Evolutionary conservation across 2,113 vertebrate species (phyloP), one percentile per base, ranked within the genome.

Genomic region (Morphnarchus princeps): DNA sequence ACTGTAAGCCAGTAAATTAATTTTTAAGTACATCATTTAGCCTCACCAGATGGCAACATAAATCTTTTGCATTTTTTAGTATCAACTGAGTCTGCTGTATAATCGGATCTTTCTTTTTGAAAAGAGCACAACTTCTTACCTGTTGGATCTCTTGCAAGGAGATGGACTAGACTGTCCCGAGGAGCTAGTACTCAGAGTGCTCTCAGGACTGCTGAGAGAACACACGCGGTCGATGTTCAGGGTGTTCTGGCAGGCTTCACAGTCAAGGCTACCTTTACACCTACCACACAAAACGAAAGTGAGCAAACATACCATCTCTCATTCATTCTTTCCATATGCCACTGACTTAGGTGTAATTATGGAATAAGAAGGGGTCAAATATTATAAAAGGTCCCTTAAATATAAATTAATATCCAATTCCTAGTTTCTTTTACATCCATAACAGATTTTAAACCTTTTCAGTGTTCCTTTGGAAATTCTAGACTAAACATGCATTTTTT

Each of bases 131-230:
- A 40, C 20, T 38, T 65, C 58, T 95, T 97, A 99, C 99, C 99
- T 99, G 98, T 99, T 99, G 38, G 98, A 98, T 96, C 99, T 99
- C 97, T 99, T 99, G 98, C 99, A 99, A 63, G 99, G 99, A 43
- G 99, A 99, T 5, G 98, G 98, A 96, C 99, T 99, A 91, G 99
- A 99, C 89, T 99, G 99, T 49, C 98, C 98, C 0, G 99, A 99
- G 95, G 99, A 99, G 95, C 99, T 99, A 71, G 99, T 99, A 93
- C 99, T 99, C 91, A 99, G 98, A 3, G 99, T 99, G 95, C 99
- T 99, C 58, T 99, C 99, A 7, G 99, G 99, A 93, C 99, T 99
- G 95, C 99, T 99, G 74, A 99, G 97, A 26, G 99, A 99, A 95
- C 99, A 99, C 70, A 99, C 99, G 3, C 99, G 99, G 88, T 99